Percentiles rank a stretch among this genome's conserved stretches.
These are phyloP conservation scores for Acanthochromis polyacanthus DNA, from an alignment of 2,113 vertebrate genomes.

Conservation along the genomic window DNA sequence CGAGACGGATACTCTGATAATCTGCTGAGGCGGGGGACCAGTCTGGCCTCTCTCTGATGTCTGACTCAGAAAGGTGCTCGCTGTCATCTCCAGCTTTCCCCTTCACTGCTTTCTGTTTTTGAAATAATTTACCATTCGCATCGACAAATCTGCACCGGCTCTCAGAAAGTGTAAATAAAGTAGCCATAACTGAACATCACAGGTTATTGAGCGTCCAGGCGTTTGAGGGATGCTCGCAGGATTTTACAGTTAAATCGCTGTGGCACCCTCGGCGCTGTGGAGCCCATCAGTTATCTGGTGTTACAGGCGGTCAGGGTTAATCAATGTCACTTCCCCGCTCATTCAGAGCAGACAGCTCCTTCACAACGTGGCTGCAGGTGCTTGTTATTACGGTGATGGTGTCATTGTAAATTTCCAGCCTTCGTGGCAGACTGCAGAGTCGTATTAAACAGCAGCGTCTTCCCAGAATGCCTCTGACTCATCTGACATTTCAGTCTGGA, in stretches of 20 bases:
- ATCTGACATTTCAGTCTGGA: slow-evolving; percentile 80
- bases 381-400: slow-evolving; percentile 64
- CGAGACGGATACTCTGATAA: slow-evolving; percentile 42
- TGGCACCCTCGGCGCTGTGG: slow-evolving; percentile 26
- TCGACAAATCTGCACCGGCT: slow-evolving; percentile 14
- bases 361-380: slow-evolving; percentile 71
- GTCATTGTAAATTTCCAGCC: slow-evolving; percentile 70
- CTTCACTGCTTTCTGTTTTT: no score
- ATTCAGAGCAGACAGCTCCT: slow-evolving; percentile 55
- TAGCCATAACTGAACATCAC: slow-evolving; percentile 24
- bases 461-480: slow-evolving; percentile 79
- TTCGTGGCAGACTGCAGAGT: slow-evolving; percentile 50
- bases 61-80: slow-evolving; percentile 50
- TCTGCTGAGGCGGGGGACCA: slow-evolving; percentile 15
- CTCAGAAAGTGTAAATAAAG: slow-evolving; percentile 39
- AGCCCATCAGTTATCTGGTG: slow-evolving; percentile 55
- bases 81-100: slow-evolving; percentile 40
- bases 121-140: slow-evolving; percentile 30
- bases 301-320: slow-evolving; percentile 69
- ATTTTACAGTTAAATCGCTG: slow-evolving; percentile 44
- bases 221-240: slow-evolving; percentile 39
- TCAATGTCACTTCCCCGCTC: slow-evolving; percentile 62
- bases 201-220: slow-evolving; percentile 21
- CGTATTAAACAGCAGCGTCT: slow-evolving; percentile 74
- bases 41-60: slow-evolving; percentile 4